A percentile compares a stretch with the other conserved stretches of the same genome.
Evolutionary conservation across 2,113 vertebrate species (phyloP).

Genomic region (Deroptyus accipitrinus): DNA sequence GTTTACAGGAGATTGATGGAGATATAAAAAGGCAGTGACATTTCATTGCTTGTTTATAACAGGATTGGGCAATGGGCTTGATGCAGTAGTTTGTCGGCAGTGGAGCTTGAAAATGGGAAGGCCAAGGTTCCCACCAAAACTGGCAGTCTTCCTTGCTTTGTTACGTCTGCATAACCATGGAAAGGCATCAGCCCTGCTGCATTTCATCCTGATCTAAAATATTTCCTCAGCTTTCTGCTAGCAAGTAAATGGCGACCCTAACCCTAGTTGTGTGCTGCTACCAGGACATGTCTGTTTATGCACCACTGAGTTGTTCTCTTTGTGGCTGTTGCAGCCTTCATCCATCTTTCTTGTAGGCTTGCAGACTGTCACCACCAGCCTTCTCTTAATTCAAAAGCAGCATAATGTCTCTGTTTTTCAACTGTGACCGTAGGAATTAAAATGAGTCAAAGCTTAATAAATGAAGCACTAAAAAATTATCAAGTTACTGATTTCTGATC

Average conservation of each 20-base stretch:
- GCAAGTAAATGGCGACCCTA: background rate
- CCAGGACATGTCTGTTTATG: accelerated
- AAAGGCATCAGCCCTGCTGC: background rate
- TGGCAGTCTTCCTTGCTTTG: background rate
- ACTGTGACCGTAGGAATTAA: background rate
- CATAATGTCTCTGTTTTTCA: background rate
- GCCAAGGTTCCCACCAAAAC: background rate
- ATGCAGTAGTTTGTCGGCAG: background rate
- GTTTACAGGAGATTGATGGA: background rate
- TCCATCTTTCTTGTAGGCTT: background rate
- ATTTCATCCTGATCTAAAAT: background rate
- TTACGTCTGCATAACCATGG: background rate
- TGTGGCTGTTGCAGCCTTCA: background rate
- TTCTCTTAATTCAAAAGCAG: background rate
- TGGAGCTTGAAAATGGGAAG: background rate
- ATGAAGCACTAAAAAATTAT: background rate
- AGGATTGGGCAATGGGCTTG: background rate
- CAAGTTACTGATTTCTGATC: background rate
- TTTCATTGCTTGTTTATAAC: background rate
- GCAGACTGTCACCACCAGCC: background rate
- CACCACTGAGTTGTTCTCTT: background rate
- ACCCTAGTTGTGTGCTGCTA: background rate
- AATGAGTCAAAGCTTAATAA: background rate
- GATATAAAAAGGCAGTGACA: background rate
- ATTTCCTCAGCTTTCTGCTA: background rate